Evolutionary conservation across 1,140 invertebrate genomes (phyloP), one percentile per base, ranked within the genome.

Genomic region (Rhizoglyphus robini): DNA sequence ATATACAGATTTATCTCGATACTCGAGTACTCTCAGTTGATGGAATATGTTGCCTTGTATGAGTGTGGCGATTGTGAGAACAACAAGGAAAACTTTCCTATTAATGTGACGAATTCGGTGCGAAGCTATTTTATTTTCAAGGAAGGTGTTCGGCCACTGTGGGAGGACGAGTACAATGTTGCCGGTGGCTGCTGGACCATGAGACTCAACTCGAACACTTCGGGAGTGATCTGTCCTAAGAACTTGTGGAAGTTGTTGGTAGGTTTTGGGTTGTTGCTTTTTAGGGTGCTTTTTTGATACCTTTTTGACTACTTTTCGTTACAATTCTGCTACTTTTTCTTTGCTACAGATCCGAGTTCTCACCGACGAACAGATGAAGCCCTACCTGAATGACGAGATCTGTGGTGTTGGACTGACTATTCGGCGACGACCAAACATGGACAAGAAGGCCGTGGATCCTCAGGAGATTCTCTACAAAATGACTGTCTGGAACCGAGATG

Each of bases 121-220:
- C 48, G 48, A 20, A 51, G 48, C 34, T 59, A 59, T 38, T 59
- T 20, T 18, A 32, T 59, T 3, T 59, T 59, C 27, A 59, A 59
- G 27, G 34, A 38, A 32, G 57, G 57, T 25, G 57, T 59, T 31
- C 15, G 15, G 30, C 57, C 57, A 59, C 18, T 38, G 23, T 59
- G 57, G 57, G 57, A 59, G 27, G 57, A 59, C 34, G 57, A 59
- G 18, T 59, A 34, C 27, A 59, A 59, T 25, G 18, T 34, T 18
- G 15, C 18, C n/a, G 57, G 57, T 20, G 57, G 57, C 11, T 3
- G 57, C 23, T 59, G 57, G 57, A 20, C 57, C 23, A 20, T 51
- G 13, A n/a, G 36, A 11, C 18, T 41, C 36, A n/a, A n/a, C n/a
- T 41, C 36, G 18, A 41, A 41, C 18, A 11, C 8, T 41, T 41